These are phyloP conservation scores for Chiroxiphia lanceolata DNA, from an alignment of 2,797 vertebrate species.

Conservation along the genomic window DNA sequence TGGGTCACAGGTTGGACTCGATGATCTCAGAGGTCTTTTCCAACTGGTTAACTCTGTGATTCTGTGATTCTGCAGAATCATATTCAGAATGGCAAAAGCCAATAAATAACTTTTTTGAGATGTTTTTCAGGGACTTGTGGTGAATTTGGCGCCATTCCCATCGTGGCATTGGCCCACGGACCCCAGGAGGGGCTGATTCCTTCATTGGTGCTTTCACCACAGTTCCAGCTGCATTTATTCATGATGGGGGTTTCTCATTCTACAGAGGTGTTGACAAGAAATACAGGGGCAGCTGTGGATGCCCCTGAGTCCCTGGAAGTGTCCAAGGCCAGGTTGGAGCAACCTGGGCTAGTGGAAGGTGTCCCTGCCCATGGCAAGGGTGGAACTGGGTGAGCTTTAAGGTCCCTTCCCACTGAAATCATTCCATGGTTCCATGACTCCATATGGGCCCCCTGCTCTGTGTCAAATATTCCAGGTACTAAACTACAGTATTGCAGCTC, in stretches of 20 bases:
- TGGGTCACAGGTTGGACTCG: no score
- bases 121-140: neutral
- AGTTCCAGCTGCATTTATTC: rapidly evolving
- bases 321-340: neutral
- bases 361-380: neutral
- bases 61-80: rapidly evolving
- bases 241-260: rapidly evolving
- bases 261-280: neutral
- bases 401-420: neutral
- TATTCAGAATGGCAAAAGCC: neutral
- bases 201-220: neutral
- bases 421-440: neutral
- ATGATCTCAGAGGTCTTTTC: no score
- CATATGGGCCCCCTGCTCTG: rapidly evolving
- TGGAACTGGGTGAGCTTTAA: neutral
- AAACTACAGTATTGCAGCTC: neutral
- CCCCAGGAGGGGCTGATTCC: neutral
- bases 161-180: rapidly evolving
- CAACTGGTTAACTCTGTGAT: no score
- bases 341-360: neutral
- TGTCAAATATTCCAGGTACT: neutral
- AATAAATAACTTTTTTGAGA: neutral
- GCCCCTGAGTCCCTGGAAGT: neutral
- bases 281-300: no score
- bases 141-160: rapidly evolving